These are phyloP conservation scores for Huso huso DNA, from an alignment of 2,797 vertebrate species.

Conservation along the genomic window DNA sequence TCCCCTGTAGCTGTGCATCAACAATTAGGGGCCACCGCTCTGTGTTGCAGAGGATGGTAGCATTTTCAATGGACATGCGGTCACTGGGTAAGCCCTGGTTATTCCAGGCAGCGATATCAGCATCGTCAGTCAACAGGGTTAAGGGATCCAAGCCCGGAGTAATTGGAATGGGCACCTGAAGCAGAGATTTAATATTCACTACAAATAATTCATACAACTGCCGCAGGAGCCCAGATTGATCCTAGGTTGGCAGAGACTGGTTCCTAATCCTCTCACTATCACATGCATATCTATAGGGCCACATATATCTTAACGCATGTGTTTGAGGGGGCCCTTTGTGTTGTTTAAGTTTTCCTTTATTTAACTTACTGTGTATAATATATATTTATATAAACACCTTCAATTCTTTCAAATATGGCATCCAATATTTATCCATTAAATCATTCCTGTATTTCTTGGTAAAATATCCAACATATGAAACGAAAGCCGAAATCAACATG, in stretches of 20 bases:
- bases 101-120: constrained; percentile 54
- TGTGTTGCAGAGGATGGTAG: constrained; percentile 55
- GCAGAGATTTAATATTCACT: neutral
- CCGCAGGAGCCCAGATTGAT: too few species aligned
- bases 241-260: too few species aligned
- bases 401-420: constrained; percentile 74
- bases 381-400: constrained; percentile 43
- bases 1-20: constrained; percentile 56
- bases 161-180: constrained; percentile 56
- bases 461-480: constrained; percentile 94
- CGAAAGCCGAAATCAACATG: constrained; percentile 77
- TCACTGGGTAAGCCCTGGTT: constrained; percentile 63
- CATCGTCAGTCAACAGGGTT: constrained; percentile 48
- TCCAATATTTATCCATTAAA: constrained; percentile 79
- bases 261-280: too few species aligned
- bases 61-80: constrained; percentile 54
- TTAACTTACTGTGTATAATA: too few species aligned
- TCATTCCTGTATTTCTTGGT: constrained; percentile 76
- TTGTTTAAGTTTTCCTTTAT: too few species aligned
- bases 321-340: too few species aligned
- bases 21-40: constrained; percentile 58
- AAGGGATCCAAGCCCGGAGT: constrained; percentile 50
- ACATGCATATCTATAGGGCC: too few species aligned
- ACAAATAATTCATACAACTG: neutral
- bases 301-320: too few species aligned